Base-by-base conservation (phyloP, 2,113 vertebrate genomes). In the Lepisosteus osseus region DNA sequence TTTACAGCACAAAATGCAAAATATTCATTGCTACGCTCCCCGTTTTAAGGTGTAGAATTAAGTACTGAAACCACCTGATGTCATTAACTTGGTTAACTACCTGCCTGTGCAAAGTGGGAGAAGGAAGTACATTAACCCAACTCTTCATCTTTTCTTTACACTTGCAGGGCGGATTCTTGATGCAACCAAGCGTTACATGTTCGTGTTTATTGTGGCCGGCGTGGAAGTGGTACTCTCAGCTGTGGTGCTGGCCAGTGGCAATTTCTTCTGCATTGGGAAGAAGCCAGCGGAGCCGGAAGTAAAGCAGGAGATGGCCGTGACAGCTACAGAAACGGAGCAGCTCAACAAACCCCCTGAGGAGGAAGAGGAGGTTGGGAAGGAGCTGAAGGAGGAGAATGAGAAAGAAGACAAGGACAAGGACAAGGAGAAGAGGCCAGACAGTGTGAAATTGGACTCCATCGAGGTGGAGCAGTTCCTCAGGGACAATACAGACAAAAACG, bases 201-300 rank as follows among this genome's bases (percentile, higher is more conserved):
- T 90, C 1, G 93, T 98, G 73, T 99, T 99, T 82, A 79, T 96
- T 79, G 77, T 94, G 88, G 97, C 96, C 4, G 97, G 97, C 54
- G 83, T 83, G 3, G 94, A 98, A 86, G 96, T 98, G 62, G 74
- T 88, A 2, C 81, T 90, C 40, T 91, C 97, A 0, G 91, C 95
- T 41, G 57, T 96, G 0, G 87, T 97, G 51, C 59, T 98, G 64
- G 82, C 83, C 78, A 40, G 89, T 56, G 95, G 94, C 61, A 97
- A 96, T 80, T 85, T 90, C 81, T 88, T 95, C 69, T 98, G 94
- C 82, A 89, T 97, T 57, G 86, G 81, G 66, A 94, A 69, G 76
- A 86, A 86, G 69, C 4, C 79, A 0, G 65, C 86, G 70, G 79
- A 85, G 0, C 65, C 82, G 2, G 82, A 86, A 3, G 81, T 84